Base-by-base conservation (phyloP, 1,140 invertebrate genomes). In the Liolophura sinensis region DNA sequence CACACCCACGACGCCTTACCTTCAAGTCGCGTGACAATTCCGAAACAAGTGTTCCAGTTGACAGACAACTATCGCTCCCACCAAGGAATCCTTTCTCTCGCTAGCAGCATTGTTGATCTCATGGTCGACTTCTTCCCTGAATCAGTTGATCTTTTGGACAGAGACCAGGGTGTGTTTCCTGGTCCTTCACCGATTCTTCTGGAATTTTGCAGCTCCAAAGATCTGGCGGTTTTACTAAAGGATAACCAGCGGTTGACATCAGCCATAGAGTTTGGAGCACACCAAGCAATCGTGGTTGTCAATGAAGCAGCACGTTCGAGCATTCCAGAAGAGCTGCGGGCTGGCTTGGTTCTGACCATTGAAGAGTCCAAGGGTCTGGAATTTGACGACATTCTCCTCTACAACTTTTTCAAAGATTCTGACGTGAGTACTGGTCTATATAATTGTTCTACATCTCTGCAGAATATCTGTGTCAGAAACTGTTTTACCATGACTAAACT, bases 1-100 rank as follows among this genome's bases (percentile, higher is more conserved):
- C 75, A 78, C 6, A 77, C 77, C 64, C 69, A 64, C 6, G 67
- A 60, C 58, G 71, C n/a, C n/a, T n/a, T n/a, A n/a, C n/a, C n/a
- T n/a, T n/a, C n/a, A n/a, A n/a, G n/a, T n/a, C n/a, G 64, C 62
- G 64, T 77, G 46, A 62, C 68, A 55, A 68, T 77, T 6, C 73
- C 71, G 51, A 72, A 70, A 20, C 55, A 73, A 50, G 73, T 82
- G 1, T 73, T 81, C 64, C 76, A 78, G 60, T 67, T 82, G 25
- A 81, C 76, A 11, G 74, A 81, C 67, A 82, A 82, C 67, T 82
- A 80, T 64, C 62, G 78, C 20, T 81, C 79, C 12, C 81, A 82
- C 62, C 70, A 73, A 12, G 79, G 81, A 0, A 80, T 82, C 65
- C 72, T 82, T 25, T 71, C 69, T 25, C 66, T 82, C 14, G 81